Evolutionary conservation across 2,888 invertebrate species (phyloP), one percentile per base, ranked within the genome.

Genomic region (Napeogenes inachia): DNA sequence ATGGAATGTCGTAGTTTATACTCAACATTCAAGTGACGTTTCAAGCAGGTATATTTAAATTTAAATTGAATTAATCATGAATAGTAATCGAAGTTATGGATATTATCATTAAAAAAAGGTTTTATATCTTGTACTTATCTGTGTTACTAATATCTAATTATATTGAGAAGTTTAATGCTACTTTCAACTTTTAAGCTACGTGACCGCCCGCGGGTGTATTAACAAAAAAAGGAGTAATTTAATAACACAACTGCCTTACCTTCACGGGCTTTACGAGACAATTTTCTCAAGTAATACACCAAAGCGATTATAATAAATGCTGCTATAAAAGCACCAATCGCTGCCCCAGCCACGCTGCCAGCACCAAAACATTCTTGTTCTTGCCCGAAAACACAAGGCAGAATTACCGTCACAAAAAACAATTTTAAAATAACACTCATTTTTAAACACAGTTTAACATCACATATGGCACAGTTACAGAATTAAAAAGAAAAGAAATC

Each of bases 311-410:
- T 82, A 61, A 94, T 79, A 63, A 93, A 84, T 70, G 94, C 94
- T 70, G 92, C 92, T 71, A 94, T 77, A 78, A 94, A 93, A 71
- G 94, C 94, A 73, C 94, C 93, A 71, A 95, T 91, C 66, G 95
- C 94, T 69, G 94, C 93, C 64, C 94, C 93, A 64, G 94, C 94
- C 66, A 95, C 91, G 78, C 94, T 93, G 69, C 94, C 94, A 74
- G 93, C 91, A 73, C 93, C 92, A 85, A 93, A 94, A 84, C 94
- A 94, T 75, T 82, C 80, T 65, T 77, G 81, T 73, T 80, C 86
- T 79, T 89, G 89, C 72, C 86, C 87, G 72, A 84, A 84, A 77
- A 84, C 89, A 83, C 84, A 78, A 74, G 85, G 85, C 81, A 88
- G 77, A 70, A 85, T 74, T 78, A 84, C 81, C 79, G 84, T 82